Base-by-base conservation (phyloP, 2,888 invertebrate genomes). In the Tenthredo scrophulariae region DNA sequence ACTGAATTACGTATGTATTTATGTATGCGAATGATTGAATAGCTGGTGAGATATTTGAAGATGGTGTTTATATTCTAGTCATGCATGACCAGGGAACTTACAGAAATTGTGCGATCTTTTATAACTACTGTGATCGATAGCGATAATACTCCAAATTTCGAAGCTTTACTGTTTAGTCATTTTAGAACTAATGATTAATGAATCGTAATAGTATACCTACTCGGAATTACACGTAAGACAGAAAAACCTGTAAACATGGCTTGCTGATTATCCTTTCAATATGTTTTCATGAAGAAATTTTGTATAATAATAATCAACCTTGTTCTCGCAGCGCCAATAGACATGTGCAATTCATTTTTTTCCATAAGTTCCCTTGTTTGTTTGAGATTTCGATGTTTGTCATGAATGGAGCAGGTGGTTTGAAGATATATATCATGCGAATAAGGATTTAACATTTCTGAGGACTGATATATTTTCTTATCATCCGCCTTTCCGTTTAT, bases 281-380 rank as follows among this genome's bases (percentile, higher is more conserved):
- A 67, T 86, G 9, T 54, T 54, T n/a, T n/a, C 13, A 13, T 65
- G 15, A 26, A 26, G n/a, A 13, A 79, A 70, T 58, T 85, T 26
- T 62, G 2, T 26, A 85, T 37, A 85, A 70, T 82, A 82, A 54
- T 13, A 83, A 84, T 67, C 87, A 86, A 87, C 88, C 89, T 89
- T 88, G 88, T 87, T 85, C 87, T 84, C 79, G 85, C 58, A 86
- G 87, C 65, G 83, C 82, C 84, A 85, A 84, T 84, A 84, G 84
- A 85, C 87, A 85, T 87, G 87, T 87, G 88, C 85, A 87, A 89
- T 86, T 91, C 90, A 87, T 87, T 90, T 87, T 88, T 85, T 87
- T 87, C 88, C 86, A 88, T 91, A 91, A 91, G 89, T 91, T 91
- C 90, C 91, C 90, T 91, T 86, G 89, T 89, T 88, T 92, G 91